Base-by-base conservation (phyloP, 2,797 vertebrate species). In the Mastacembelus armatus region DNA sequence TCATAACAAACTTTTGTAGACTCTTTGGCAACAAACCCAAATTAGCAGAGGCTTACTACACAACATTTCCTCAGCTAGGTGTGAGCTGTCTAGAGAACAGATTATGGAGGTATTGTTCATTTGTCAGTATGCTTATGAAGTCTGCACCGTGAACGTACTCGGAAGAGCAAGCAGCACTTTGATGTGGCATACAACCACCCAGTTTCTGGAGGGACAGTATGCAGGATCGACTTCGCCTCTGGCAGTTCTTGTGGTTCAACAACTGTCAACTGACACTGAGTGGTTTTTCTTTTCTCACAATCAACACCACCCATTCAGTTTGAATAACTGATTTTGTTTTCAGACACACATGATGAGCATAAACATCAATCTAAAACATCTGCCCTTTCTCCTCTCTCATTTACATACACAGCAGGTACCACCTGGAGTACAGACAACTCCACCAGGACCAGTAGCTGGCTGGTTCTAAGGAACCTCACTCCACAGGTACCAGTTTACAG, bases 371-470 rank as follows among this genome's bases (percentile, higher is more conserved):
- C 24, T 65, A 27, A 65, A 44, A 38, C 22, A 67, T 40, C 26
- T 48, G 8, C 35, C 42, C 44, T 56, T 71, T 39, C 65, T 10
- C 60, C 3, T 78, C 42, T 22, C 11, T 66, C 27, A 54, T 16
- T n/a, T n/a, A n/a, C n/a, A 1, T 14, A 40, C 15, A 16, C 74
- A 93, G 87, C 86, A 95, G 97, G 96, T 89, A 97, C 96, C 88
- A 96, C 98, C 0, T 99, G 98, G 98, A 99, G 98, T 78, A 96
- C 97, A 33, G 97, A 98, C 93, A 95, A 95, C 93, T 96, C 96
- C 90, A 95, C 90, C 91, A 96, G 98, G 85, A 96, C 95, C 81
- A 98, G 96, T 85, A 98, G 96, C 93, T 99, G 96, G 98, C 93
- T 99, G 88, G 97, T 99, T 77, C 95, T 99, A 77, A 95, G 98